These are phyloP conservation scores for Pediacus dermestoides DNA, from an alignment of 2,888 invertebrate species.

Conservation along the genomic window DNA sequence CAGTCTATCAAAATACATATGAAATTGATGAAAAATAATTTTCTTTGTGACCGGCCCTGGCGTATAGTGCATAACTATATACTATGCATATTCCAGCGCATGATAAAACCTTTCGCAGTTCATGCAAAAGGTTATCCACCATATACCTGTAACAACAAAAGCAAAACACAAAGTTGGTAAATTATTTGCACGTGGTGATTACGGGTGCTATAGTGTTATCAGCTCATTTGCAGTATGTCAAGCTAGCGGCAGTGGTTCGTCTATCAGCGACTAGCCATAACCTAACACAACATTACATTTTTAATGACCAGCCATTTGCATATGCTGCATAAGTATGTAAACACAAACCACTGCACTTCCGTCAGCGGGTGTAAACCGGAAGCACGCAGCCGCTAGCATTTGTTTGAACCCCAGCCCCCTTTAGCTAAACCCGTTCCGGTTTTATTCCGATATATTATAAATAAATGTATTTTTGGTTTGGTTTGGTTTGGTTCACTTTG, in stretches of 20 bases:
- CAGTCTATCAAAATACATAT: no score
- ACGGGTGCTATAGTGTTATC: conserved; percentile 13
- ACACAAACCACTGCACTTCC: conserved; percentile 44
- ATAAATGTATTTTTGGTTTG: conserved; percentile 7
- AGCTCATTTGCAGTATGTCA: conserved; percentile 17
- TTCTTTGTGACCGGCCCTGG: no score
- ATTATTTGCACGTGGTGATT: conserved; percentile 17
- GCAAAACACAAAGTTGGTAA: conserved; percentile 13
- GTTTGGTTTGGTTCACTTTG: no score
- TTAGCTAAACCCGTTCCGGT: conserved; percentile 23
- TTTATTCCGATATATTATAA: conserved; percentile 15
- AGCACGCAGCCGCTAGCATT: conserved; percentile 39
- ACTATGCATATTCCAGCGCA: no score
- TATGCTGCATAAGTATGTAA: conserved; percentile 42
- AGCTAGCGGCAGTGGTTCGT: conserved; percentile 13
- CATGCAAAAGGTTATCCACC: conserved; percentile 14
- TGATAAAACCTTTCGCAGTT: conserved; percentile 11
- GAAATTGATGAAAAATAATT: no score
- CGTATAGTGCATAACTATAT: no score
- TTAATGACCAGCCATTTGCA: conserved; percentile 37
- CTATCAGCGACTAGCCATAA: conserved; percentile 26
- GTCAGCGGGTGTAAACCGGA: conserved; percentile 42
- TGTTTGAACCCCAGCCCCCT: conserved; percentile 28
- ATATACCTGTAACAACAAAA: no score
- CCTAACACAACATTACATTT: conserved; percentile 14